Evolutionary conservation across 53 echinoderm and acorn worm species (phyloP).

Genomic region (Astropecten irregularis): DNA sequence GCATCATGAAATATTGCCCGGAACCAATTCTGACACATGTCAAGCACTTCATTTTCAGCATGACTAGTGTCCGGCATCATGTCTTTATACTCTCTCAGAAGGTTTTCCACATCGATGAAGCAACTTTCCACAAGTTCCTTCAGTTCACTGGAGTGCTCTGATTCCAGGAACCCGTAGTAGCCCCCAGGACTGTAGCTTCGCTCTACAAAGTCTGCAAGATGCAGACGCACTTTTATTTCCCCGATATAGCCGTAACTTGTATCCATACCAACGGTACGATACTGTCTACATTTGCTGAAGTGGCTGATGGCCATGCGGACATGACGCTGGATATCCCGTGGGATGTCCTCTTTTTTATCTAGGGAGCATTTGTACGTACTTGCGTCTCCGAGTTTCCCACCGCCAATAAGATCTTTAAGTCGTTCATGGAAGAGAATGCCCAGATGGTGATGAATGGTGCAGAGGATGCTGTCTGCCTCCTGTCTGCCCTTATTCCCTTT

Average conservation of each 20-base stretch:
- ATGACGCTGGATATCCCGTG: neutral
- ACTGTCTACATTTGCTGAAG: conserved; percentile 34
- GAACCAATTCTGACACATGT: conserved; percentile 38
- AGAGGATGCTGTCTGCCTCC: neutral
- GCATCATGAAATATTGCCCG: conserved; percentile 23
- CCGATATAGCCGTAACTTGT: conserved; percentile 46
- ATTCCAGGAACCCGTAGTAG: conserved; percentile 30
- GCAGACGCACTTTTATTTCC: conserved; percentile 36
- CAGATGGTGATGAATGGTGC: conserved; percentile 27
- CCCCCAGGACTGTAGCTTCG: conserved; percentile 2
- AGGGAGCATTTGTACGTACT: neutral
- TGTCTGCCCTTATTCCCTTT: neutral
- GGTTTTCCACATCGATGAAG: conserved; percentile 4
- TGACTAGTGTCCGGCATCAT: neutral
- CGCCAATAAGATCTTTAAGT: conserved; percentile 22
- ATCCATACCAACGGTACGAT: conserved; percentile 9
- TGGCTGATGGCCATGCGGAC: conserved; percentile 2
- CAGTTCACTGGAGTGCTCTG: neutral
- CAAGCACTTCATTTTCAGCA: conserved; percentile 17
- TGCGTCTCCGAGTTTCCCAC: conserved; percentile 14
- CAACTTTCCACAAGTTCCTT: conserved; percentile 23
- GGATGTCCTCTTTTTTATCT: neutral
- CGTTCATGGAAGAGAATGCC: conserved; percentile 29
- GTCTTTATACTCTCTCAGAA: conserved; percentile 43
- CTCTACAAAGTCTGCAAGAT: conserved; percentile 49